Evolutionary conservation across 2,888 invertebrate genomes (phyloP), one percentile per base, ranked within the genome.

Genomic region (Noctua janthe): DNA sequence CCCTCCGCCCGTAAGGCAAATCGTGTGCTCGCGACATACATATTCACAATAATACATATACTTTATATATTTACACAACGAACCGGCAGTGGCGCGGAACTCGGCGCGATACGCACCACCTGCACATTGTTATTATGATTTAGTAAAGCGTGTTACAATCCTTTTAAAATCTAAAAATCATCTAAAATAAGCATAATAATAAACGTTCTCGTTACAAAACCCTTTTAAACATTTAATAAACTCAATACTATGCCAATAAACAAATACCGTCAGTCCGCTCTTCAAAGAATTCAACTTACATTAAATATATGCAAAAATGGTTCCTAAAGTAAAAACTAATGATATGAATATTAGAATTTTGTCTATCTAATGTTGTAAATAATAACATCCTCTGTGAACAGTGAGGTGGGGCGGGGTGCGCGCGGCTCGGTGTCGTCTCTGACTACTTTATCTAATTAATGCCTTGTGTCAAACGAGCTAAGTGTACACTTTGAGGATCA

Each of bases 271-370:
- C 94, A 95, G 94, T 94, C 93, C 91, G 91, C 91, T 92, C 89
- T 81, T 91, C 90, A 93, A 94, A 90, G 90, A 92, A 92, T 92
- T 93, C 91, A 95, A 94, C 93, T 94, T 93, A 94, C 92, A 94
- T 93, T 92, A 91, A 91, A 91, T 90, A 93, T 91, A 92, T 92
- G 92, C 92, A 92, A 94, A 94, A 95, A 94, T 94, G 93, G 93
- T 92, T 92, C 93, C 96, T 97, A 96, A 96, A 96, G 95, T 97
- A 96, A 95, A 95, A 96, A 92, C 97, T 97, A 97, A 96, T 97
- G 97, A 97, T 97, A 97, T 97, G 97, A 95, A 96, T 94, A 95
- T 94, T 95, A 95, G 86, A 97, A 97, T 97, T 97, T 96, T 91
- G 96, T 94, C 97, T 97, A 97, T 96, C 97, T 97, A 97, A 95